phyloP scores from a whole-genome alignment of 2,888 invertebrate species.

The Hyppa rectilinea region DNA sequence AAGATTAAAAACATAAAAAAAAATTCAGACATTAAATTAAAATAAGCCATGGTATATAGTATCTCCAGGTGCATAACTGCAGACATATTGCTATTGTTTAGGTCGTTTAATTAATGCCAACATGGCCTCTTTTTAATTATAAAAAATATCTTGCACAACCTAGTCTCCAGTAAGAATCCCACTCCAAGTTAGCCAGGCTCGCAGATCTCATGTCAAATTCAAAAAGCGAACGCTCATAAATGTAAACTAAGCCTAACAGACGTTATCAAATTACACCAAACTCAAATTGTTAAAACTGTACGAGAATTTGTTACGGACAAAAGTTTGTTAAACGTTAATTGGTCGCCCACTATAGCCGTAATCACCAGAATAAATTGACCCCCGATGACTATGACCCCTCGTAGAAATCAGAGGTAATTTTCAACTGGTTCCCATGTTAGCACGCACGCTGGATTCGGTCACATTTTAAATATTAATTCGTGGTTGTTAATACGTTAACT shows the following conservation, averaged over 20 bases:
- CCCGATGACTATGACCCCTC: slow-evolving; percentile 5
- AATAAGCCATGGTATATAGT: too few species aligned
- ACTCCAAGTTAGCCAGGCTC: neutral
- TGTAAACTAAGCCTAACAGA: slow-evolving; percentile 73
- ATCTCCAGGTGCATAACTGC: neutral
- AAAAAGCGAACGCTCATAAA: slow-evolving; percentile 23
- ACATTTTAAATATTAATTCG: slow-evolving; percentile 84
- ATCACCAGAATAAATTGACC: slow-evolving; percentile 71
- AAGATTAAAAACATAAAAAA: too few species aligned
- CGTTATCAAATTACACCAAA: slow-evolving; percentile 85
- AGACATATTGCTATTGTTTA: neutral
- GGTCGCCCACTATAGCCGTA: slow-evolving; percentile 80
- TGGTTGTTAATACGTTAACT: slow-evolving; percentile 85
- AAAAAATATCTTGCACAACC: neutral
- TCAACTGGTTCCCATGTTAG: slow-evolving; percentile 60
- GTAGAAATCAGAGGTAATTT: slow-evolving; percentile 21
- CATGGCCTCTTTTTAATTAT: neutral
- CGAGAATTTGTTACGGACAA: slow-evolving; percentile 87
- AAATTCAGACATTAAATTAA: too few species aligned
- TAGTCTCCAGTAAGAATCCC: too few species aligned
- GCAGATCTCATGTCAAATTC: neutral
- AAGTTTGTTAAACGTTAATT: slow-evolving; percentile 89
- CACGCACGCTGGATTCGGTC: slow-evolving; percentile 79
- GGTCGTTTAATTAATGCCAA: neutral
- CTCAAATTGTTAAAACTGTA: slow-evolving; percentile 90